Evolutionary conservation across 30 jellyfish, hydroid and myxozoan genomes (phyloP).

Genomic region (Nemopilema nomurai): DNA sequence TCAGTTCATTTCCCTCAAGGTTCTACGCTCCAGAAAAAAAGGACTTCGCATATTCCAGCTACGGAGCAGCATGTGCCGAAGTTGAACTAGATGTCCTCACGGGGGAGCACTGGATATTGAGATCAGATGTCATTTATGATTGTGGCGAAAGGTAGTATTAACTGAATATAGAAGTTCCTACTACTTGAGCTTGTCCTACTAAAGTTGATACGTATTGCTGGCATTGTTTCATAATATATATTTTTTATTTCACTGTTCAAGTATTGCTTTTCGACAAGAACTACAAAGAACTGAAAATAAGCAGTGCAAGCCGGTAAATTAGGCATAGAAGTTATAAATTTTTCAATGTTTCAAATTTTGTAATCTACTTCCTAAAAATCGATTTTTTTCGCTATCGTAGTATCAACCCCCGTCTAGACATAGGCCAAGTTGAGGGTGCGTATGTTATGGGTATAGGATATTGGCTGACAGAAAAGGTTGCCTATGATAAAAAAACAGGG

Average conservation of each 20-base stretch:
- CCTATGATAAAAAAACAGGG: conserved; percentile 42
- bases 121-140: conserved; percentile 64
- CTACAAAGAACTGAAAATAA: too few species aligned
- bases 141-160: conserved; percentile 65
- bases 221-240: too few species aligned
- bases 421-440: conserved; percentile 75
- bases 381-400: conserved; percentile 2
- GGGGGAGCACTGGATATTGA: conserved; percentile 48
- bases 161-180: too few species aligned
- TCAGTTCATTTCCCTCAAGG: too few species aligned
- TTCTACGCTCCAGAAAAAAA: conserved; percentile 1
- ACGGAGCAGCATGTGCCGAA: conserved; percentile 55
- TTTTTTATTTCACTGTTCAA: too few species aligned
- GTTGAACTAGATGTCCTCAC: conserved; percentile 68
- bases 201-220: too few species aligned
- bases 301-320: too few species aligned
- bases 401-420: conserved; percentile 58
- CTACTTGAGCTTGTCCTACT: too few species aligned
- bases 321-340: too few species aligned
- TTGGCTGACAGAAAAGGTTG: conserved; percentile 46
- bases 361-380: too few species aligned
- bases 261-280: too few species aligned
- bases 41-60: conserved; percentile 30
- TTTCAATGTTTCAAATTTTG: too few species aligned
- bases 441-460: conserved; percentile 71